Evolutionary conservation across 2,113 vertebrate genomes (phyloP), one percentile per base, ranked within the genome.

Genomic region (Cyprinodon variegatus): DNA sequence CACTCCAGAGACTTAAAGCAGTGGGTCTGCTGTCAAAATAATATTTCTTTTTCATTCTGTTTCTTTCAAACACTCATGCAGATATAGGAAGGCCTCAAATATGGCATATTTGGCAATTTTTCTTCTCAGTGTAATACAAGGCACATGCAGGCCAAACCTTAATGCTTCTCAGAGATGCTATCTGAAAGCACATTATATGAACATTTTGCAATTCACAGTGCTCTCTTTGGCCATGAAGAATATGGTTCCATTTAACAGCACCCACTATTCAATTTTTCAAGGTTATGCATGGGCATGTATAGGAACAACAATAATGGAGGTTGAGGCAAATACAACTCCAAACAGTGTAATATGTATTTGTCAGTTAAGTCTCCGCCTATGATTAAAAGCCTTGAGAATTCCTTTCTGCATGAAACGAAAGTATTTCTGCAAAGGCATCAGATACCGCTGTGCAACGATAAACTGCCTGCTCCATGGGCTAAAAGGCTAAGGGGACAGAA

Each of bases 391-490:
- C 89, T 70, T 40, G 76, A 79, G 88, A 89, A 93, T 90, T 92
- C 84, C 90, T 91, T 87, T 84, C 87, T 88, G 89, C 86, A 83
- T 86, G 83, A 91, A 88, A 80, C 84, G 82, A 89, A 89, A 89
- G 88, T 92, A 91, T 92, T 92, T 93, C 86, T 92, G 89, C 90
- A 92, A 94, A 94, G 92, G 91, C 93, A 93, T 94, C 92, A 93
- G 93, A 94, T 94, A 94, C 91, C 86, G 81, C 85, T 69, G 85
- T 82, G 89, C 91, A 85, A 79, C 93, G 92, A 94, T 93, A 85
- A 92, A 93, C 80, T 86, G 86, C 90, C 82, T 78, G 78, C 89
- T 91, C 83, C 22, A 41, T 43, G 68, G 72, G 83, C 87, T 91
- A 84, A 90, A 89, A 93, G 82, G 86, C 85, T 78, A 85, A 37